phyloP scores from a whole-genome alignment of 1,140 invertebrate species.

The Scylla paramamosain region DNA sequence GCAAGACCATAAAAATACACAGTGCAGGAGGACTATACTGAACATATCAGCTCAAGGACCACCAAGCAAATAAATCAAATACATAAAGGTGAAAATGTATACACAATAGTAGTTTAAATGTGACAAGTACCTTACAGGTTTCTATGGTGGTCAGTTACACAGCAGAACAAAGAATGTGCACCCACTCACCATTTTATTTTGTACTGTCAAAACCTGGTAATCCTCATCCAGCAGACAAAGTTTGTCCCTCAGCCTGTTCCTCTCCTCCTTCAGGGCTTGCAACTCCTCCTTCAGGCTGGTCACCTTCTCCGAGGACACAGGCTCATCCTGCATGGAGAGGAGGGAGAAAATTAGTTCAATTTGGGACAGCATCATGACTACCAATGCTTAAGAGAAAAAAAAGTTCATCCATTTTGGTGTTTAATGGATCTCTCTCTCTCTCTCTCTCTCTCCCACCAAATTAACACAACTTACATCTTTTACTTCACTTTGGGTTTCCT shows the following conservation, averaged over 20 bases:
- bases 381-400: not conserved
- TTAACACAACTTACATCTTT: not conserved
- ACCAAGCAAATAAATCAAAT: not conserved
- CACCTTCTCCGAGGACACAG: conserved; percentile 36
- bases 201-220: conserved; percentile 57
- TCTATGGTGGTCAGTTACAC: not conserved
- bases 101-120: not conserved
- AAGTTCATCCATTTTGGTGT: not conserved
- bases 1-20: not conserved
- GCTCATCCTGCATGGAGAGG: conserved; percentile 30
- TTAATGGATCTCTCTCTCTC: not conserved
- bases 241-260: conserved; percentile 41
- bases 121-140: not conserved
- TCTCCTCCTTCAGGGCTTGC: conserved; percentile 45
- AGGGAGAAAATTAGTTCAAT: not conserved
- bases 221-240: conserved; percentile 54
- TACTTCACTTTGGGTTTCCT: conserved; percentile 35
- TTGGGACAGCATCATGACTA: not conserved
- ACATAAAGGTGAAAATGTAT: not conserved
- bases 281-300: conserved; percentile 50
- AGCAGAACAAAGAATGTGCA: not conserved
- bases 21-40: not conserved
- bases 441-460: too few species aligned
- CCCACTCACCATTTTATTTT: conserved; percentile 66
- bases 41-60: not conserved